Percentiles rank a stretch among this genome's conserved stretches.
These are phyloP conservation scores for Caenorhabditis brenneri DNA, from an alignment of 1,140 invertebrate species.

Conservation along the genomic window DNA sequence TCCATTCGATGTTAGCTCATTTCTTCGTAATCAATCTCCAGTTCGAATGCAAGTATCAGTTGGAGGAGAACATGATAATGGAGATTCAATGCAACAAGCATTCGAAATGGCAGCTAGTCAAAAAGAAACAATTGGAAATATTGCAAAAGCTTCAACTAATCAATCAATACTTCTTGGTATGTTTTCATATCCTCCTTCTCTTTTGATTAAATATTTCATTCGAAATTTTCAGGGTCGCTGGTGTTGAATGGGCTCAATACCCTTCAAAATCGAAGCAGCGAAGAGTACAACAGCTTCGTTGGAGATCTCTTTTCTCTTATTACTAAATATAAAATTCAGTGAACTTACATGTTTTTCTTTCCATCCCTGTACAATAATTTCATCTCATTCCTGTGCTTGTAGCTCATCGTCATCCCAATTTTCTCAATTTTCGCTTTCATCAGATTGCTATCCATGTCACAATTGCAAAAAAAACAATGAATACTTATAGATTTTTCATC, in stretches of 20 bases:
- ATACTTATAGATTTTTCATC: too few relatives aligned
- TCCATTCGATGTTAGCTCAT: not conserved
- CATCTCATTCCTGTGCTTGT: not conserved
- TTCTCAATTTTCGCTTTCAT: not conserved
- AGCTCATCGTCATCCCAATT: not conserved
- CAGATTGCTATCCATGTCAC: too few relatives aligned
- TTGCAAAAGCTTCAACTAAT: not conserved
- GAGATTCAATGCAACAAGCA: not conserved
- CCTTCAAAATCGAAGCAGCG: not conserved
- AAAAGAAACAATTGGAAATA: not conserved
- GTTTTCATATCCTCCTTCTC: not conserved
- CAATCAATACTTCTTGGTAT: not conserved
- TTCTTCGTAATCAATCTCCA: not conserved
- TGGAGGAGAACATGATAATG: not conserved
- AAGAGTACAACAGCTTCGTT: not conserved
- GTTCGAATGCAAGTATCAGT: slow-evolving; percentile 1
- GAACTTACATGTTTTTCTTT: not conserved
- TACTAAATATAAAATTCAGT: not conserved
- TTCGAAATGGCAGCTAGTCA: not conserved
- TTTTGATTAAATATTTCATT: not conserved
- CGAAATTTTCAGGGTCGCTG: slow-evolving; percentile 6
- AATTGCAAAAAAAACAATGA: too few relatives aligned
- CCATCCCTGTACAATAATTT: not conserved
- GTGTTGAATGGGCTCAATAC: not conserved
- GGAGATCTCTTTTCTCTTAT: not conserved